These are phyloP conservation scores for Cheilosia impressa DNA, from an alignment of 2,888 invertebrate genomes.

Conservation along the genomic window DNA sequence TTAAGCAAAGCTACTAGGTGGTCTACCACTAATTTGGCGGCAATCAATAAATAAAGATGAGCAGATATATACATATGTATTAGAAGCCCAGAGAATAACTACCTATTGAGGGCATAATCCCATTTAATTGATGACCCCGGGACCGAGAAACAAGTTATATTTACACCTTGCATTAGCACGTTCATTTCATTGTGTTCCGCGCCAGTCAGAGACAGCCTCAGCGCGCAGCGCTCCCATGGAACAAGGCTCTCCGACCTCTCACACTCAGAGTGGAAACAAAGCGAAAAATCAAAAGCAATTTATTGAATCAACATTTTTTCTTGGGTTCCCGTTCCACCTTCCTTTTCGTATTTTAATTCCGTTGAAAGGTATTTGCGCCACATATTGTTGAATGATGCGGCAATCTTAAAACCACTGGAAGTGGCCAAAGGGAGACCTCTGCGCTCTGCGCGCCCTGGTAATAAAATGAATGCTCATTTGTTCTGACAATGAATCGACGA, in stretches of 20 bases:
- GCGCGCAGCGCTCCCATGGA: too few species aligned
- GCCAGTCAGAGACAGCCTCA: constrained; percentile 12
- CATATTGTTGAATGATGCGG: constrained; percentile 30
- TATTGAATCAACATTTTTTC: constrained; percentile 71
- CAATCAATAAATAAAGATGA: constrained; percentile 68
- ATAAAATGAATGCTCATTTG: constrained; percentile 75
- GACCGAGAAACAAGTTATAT: constrained; percentile 70
- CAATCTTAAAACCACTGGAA: constrained; percentile 32
- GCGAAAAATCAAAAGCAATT: constrained; percentile 70
- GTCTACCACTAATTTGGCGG: constrained; percentile 68
- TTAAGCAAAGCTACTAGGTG: constrained; percentile 55
- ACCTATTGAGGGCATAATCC: constrained; percentile 69
- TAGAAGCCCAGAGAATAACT: constrained; percentile 37
- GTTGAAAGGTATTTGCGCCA: constrained; percentile 64
- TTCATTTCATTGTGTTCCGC: constrained; percentile 60
- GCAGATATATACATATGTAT: constrained; percentile 29
- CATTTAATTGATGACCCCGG: constrained; percentile 72
- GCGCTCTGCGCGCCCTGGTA: constrained; percentile 14
- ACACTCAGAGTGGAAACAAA: constrained; percentile 47
- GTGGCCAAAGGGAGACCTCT: constrained; percentile 58
- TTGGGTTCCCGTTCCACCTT: constrained; percentile 18
- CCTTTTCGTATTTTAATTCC: constrained; percentile 43
- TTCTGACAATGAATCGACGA: constrained; percentile 75
- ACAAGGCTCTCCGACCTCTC: constrained; percentile 1
- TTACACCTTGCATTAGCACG: constrained; percentile 75